phyloP scores from a whole-genome alignment of 2,797 vertebrate species.

The Pipistrellus nathusii region DNA sequence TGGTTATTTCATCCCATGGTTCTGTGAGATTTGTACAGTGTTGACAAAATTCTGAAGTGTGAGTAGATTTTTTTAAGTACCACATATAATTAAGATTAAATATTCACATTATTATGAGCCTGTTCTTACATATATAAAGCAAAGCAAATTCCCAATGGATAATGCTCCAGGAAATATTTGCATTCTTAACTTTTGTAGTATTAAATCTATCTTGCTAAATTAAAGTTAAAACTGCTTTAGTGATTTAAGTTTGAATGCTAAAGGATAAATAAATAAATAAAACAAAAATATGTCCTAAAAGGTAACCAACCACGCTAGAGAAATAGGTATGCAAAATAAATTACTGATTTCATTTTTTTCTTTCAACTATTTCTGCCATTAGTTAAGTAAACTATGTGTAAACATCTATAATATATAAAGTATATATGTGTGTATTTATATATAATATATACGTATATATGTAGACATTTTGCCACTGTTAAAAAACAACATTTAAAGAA shows the following conservation, averaged over 20 bases:
- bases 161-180: conserved; percentile 69
- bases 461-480: not conserved
- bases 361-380: conserved; percentile 19
- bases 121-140: conserved; percentile 43
- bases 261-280: conserved; percentile 41
- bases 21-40: conserved; percentile 51
- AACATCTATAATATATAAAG: not conserved
- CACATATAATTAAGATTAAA: conserved; percentile 74
- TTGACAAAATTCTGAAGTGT: conserved; percentile 50
- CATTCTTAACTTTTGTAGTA: conserved; percentile 57
- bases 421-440: not conserved
- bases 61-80: conserved; percentile 43
- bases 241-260: conserved; percentile 47
- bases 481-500: conserved; percentile 22
- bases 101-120: conserved; percentile 69
- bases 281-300: conserved; percentile 24
- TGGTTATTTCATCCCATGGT: conserved; percentile 39
- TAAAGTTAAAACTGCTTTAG: conserved; percentile 63
- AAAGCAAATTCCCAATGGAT: conserved; percentile 58
- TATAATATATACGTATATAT: not conserved
- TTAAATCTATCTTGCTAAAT: conserved; percentile 61
- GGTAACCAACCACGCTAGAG: not conserved
- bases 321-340: not conserved
- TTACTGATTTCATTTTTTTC: conserved; percentile 18
- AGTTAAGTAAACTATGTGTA: not conserved